Conservation (phyloP, 2,888 invertebrate genomes). For the Portevinia maculata region DNA sequence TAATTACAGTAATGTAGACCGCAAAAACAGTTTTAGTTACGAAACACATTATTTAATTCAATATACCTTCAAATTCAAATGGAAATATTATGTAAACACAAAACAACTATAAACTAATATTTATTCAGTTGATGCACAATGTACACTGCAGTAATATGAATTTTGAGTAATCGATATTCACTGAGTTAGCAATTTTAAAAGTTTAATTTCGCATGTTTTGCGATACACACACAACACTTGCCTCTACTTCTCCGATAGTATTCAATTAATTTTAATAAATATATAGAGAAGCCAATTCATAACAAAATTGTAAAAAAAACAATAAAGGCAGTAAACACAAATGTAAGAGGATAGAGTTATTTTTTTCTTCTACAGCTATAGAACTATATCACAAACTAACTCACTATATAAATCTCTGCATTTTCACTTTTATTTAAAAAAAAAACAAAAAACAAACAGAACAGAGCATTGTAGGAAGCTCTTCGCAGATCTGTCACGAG, state of each 20-base stretch:
- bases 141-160: too few relatives aligned
- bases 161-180: too few relatives aligned
- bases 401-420: conserved; percentile 65
- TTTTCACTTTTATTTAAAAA: conserved; percentile 21
- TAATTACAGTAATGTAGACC: too few relatives aligned
- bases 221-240: conserved; percentile 34
- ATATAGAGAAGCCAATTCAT: conserved; percentile 6
- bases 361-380: neutral
- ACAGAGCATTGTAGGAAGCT: conserved; percentile 10
- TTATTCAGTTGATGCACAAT: too few relatives aligned
- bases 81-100: too few relatives aligned
- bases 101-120: too few relatives aligned
- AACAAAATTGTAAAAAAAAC: conserved; percentile 11
- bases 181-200: too few relatives aligned
- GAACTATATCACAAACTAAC: conserved; percentile 45
- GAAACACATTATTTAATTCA: too few relatives aligned
- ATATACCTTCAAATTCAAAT: too few relatives aligned
- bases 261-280: neutral
- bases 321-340: neutral
- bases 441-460: too few relatives aligned
- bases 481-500: conserved; percentile 31
- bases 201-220: too few relatives aligned
- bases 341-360: neutral
- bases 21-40: too few relatives aligned
- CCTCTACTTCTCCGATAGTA: conserved; percentile 15